Evolutionary conservation across 1,140 invertebrate genomes (phyloP).

Genomic region (Macrostomum lignano): DNA sequence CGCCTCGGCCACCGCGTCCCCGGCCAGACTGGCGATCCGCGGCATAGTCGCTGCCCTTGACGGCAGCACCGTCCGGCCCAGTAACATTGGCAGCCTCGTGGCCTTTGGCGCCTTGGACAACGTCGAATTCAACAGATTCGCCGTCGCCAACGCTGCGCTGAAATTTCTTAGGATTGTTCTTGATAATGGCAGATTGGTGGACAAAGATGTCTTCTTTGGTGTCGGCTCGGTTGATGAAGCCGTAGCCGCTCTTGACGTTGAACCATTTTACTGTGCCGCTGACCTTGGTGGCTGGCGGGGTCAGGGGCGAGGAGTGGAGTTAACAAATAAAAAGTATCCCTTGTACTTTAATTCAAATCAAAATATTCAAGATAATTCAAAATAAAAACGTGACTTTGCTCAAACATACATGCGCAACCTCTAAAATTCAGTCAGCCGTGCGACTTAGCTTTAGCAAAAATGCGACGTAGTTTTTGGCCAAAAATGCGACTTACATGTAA

Average conservation of each 20-base stretch:
- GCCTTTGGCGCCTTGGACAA: slow-evolving; percentile 8
- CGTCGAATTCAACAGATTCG: slow-evolving; percentile 8
- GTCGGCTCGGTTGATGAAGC: slow-evolving; percentile 40
- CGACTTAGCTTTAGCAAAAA: no score
- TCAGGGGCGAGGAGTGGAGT: no score
- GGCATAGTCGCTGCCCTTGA: slow-evolving; percentile 5
- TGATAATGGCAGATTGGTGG: slow-evolving; percentile 6
- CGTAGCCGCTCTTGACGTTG: slow-evolving; percentile 2
- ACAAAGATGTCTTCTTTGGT: slow-evolving; percentile 98
- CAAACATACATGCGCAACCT: no score
- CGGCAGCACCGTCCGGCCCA: slow-evolving; percentile 6
- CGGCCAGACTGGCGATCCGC: background rate
- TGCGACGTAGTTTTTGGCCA: no score
- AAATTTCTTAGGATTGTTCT: slow-evolving; percentile 6
- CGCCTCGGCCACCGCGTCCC: background rate
- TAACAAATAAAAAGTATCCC: no score
- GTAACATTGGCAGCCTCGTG: slow-evolving; percentile 8
- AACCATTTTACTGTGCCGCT: slow-evolving; percentile 4
- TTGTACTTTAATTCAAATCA: no score
- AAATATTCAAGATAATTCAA: no score
- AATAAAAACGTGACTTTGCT: no score
- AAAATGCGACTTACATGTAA: no score
- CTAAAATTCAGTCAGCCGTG: no score
- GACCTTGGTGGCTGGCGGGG: slow-evolving; percentile 29
- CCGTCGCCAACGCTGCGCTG: slow-evolving; percentile 6